Conservation (phyloP, 2,888 invertebrate species). For the Rhamnusium bicolor region DNA sequence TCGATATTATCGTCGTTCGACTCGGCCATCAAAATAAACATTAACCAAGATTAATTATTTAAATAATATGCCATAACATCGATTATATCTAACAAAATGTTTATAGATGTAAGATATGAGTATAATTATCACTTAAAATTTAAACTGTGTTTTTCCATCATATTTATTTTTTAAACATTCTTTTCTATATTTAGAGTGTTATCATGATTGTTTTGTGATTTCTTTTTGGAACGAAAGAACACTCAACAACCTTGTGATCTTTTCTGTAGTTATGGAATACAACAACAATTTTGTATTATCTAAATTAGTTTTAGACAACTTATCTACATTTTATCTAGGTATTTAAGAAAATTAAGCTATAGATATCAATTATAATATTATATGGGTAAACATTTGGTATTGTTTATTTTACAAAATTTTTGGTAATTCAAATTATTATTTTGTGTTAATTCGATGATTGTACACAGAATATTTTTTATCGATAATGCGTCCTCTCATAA, state of each 20-base stretch:
- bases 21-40: conserved; percentile 26
- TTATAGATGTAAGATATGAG: conserved; percentile 32
- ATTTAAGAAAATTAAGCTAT: conserved; percentile 5
- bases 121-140: conserved; percentile 32
- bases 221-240: conserved; percentile 24
- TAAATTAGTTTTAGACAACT: conserved; percentile 27
- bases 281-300: conserved; percentile 27
- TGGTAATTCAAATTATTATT: too few species aligned
- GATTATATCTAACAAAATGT: conserved; percentile 32
- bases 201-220: conserved; percentile 32
- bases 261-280: conserved; percentile 7
- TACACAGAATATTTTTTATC: too few species aligned
- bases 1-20: conserved; percentile 23
- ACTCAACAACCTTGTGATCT: conserved; percentile 31
- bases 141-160: conserved; percentile 22
- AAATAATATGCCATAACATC: conserved; percentile 31
- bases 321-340: conserved; percentile 23
- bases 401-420: too few species aligned
- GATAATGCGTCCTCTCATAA: too few species aligned
- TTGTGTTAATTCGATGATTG: too few species aligned
- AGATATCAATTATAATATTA: background rate
- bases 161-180: conserved; percentile 24
- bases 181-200: conserved; percentile 27
- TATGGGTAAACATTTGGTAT: too few species aligned
- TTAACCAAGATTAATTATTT: conserved; percentile 28